phyloP scores from a whole-genome alignment of 2,113 vertebrate genomes.

The Cyprinodon variegatus region DNA sequence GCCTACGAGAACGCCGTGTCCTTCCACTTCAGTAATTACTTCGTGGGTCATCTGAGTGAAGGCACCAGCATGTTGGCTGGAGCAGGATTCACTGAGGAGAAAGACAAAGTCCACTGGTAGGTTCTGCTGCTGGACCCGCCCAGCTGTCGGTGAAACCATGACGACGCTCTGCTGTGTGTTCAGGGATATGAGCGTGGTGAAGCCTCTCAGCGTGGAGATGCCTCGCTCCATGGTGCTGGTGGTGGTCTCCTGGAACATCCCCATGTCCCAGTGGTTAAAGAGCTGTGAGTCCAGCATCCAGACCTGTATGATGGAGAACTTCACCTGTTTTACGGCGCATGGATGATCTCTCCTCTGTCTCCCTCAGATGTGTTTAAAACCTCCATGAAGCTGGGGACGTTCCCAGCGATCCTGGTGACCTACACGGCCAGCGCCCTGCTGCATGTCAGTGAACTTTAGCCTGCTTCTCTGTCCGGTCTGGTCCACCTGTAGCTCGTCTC shows the following conservation, averaged over 20 bases:
- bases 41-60: constrained; percentile 90
- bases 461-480: not conserved
- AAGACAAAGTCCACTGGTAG: constrained; percentile 86
- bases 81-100: constrained; percentile 85
- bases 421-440: constrained; percentile 89
- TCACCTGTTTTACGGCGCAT: too few relatives aligned
- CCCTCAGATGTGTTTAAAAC: constrained; percentile 89
- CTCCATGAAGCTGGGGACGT: constrained; percentile 84
- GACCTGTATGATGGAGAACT: too few relatives aligned
- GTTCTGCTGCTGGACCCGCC: not conserved
- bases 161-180: not conserved
- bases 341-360: not conserved
- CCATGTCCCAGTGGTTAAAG: constrained; percentile 91
- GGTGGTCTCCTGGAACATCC: constrained; percentile 91
- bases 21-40: constrained; percentile 96
- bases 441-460: constrained; percentile 81
- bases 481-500: too few relatives aligned
- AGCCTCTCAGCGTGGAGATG: constrained; percentile 85
- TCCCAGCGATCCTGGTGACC: constrained; percentile 88
- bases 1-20: constrained; percentile 89
- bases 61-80: constrained; percentile 84
- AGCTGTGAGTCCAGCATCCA: constrained; percentile 78
- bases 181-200: constrained; percentile 87
- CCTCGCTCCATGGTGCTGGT: constrained; percentile 91
- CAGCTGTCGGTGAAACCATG: not conserved